Evolutionary conservation across 2,888 invertebrate genomes (phyloP).

Genomic region (Drosophila barbarae): DNA sequence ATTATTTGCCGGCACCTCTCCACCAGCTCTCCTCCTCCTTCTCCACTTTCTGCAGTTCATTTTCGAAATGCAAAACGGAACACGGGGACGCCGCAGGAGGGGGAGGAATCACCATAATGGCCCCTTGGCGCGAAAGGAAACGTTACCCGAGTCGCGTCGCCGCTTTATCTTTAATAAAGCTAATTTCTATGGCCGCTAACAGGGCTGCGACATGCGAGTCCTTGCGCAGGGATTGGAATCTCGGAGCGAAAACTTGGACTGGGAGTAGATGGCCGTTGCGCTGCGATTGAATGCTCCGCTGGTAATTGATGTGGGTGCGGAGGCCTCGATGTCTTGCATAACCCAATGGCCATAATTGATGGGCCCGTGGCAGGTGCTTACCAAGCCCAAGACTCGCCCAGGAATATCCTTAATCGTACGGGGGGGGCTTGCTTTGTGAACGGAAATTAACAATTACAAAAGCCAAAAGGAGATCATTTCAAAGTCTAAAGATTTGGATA

Average conservation of each 20-base stretch:
- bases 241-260: constrained; percentile 1
- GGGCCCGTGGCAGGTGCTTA: constrained; percentile 49
- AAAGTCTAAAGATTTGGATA: background rate
- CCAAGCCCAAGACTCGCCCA: constrained; percentile 63
- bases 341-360: constrained; percentile 64
- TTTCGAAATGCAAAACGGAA: constrained; percentile 62
- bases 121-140: constrained; percentile 53
- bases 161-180: constrained; percentile 71
- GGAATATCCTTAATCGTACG: constrained; percentile 12
- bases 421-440: background rate
- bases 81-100: background rate
- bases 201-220: constrained; percentile 67
- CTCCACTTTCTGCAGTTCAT: constrained; percentile 38
- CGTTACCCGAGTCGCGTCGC: constrained; percentile 45
- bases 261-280: constrained; percentile 7
- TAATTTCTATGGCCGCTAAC: constrained; percentile 71
- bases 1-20: constrained; percentile 61
- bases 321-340: constrained; percentile 37
- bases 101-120: constrained; percentile 46
- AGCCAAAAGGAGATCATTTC: background rate
- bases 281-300: constrained; percentile 41
- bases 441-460: constrained; percentile 31
- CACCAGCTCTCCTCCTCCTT: background rate
- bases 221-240: constrained; percentile 18
- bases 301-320: constrained; percentile 48